Conservation (phyloP, 1,140 invertebrate species). For the Sycobia sp. region DNA sequence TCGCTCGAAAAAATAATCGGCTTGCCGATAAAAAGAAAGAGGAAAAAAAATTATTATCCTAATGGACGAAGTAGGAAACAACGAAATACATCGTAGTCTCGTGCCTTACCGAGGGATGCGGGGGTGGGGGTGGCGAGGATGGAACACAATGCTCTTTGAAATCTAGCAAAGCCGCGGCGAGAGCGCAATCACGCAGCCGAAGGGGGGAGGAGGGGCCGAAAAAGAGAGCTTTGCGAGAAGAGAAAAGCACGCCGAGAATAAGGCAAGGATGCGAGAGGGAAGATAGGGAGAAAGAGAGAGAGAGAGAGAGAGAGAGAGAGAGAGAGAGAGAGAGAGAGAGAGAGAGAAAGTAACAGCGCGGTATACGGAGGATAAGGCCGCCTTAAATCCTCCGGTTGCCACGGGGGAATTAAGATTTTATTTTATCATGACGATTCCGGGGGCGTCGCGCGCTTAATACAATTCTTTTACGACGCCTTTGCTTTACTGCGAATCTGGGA, state of each 20-base stretch:
- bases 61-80: too few species aligned
- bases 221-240: background rate
- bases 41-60: conserved; percentile 7
- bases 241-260: too few species aligned
- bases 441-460: conserved; percentile 49
- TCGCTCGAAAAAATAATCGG: too few species aligned
- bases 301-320: background rate
- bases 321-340: conserved; percentile 26
- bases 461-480: conserved; percentile 50
- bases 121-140: background rate
- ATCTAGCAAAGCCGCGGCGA: conserved; percentile 8
- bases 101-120: background rate
- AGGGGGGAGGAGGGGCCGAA: conserved; percentile 33
- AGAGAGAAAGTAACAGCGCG: conserved; percentile 21
- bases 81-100: background rate
- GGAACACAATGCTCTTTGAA: conserved; percentile 14
- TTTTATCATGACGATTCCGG: conserved; percentile 50
- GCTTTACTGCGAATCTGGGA: conserved; percentile 47
- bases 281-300: too few species aligned
- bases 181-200: background rate
- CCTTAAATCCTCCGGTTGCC: conserved; percentile 49
- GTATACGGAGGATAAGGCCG: background rate
- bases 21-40: too few species aligned
- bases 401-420: conserved; percentile 54
- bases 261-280: too few species aligned